These are phyloP conservation scores for Oryzaephilus surinamensis DNA, from an alignment of 1,140 invertebrate genomes.

Conservation along the genomic window DNA sequence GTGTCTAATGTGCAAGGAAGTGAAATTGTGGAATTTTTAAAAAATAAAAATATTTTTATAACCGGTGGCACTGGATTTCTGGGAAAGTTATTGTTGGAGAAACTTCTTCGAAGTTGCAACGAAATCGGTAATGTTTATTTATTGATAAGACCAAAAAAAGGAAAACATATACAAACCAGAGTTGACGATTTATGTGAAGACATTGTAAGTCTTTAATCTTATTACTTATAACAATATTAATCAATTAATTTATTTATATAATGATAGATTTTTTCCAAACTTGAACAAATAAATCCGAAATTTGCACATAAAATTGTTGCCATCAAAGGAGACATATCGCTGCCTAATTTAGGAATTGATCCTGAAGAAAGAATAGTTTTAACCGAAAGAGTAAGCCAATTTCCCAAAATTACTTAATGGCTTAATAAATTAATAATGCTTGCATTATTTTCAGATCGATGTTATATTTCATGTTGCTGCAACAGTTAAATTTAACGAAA, in stretches of 20 bases:
- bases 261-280: neutral
- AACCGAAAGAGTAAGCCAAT: slow-evolving; percentile 44
- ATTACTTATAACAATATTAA: too few species aligned
- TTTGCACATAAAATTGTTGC: slow-evolving; percentile 50
- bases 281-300: slow-evolving; percentile 35
- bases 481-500: slow-evolving; percentile 56
- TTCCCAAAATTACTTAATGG: too few species aligned
- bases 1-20: slow-evolving; percentile 3
- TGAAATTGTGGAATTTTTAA: slow-evolving; percentile 23
- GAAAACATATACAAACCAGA: slow-evolving; percentile 57
- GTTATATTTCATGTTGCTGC: slow-evolving; percentile 56
- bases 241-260: too few species aligned
- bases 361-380: slow-evolving; percentile 47
- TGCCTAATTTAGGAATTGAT: slow-evolving; percentile 57
- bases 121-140: slow-evolving; percentile 65
- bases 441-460: slow-evolving; percentile 19
- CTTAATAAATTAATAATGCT: neutral
- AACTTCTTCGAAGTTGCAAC: slow-evolving; percentile 67
- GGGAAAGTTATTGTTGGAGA: slow-evolving; percentile 60
- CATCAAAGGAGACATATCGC: slow-evolving; percentile 53
- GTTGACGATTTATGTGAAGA: slow-evolving; percentile 59
- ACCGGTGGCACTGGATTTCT: slow-evolving; percentile 29
- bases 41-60: slow-evolving; percentile 25
- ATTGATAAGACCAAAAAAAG: slow-evolving; percentile 68
- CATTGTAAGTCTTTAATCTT: slow-evolving; percentile 18